Base-by-base conservation (phyloP, 1,140 invertebrate species). In the Plodia interpunctella region DNA sequence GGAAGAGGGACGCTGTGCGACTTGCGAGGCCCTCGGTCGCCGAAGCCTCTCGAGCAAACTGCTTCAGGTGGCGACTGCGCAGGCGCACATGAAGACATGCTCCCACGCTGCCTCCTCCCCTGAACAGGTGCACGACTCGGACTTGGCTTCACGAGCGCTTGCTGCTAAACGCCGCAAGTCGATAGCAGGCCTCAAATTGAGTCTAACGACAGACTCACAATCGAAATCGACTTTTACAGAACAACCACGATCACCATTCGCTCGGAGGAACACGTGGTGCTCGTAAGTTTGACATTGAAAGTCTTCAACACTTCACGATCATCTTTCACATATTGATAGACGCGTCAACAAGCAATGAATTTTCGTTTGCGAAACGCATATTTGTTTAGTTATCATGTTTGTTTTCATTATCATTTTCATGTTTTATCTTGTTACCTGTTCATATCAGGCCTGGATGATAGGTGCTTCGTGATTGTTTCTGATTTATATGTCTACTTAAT, bases 221-320 rank as follows among this genome's bases (percentile, higher is more conserved):
- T 67, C 77, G 20, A 87, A 75, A 63, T 62, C 75, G 20, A 62
- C 74, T 5, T 15, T 74, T n/a, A 61, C 70, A 21, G 76, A 85
- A 60, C 68, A 58, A 55, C 63, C 72, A 5, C 75, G 83, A 57
- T 76, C 70, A 17, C 74, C 74, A 51, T 78, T 76, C 60, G 78
- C 70, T 30, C 88, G 90, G 61, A 78, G 90, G 52, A 91, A 90
- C 76, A 90, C 87, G 56, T 90, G 90, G 90, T 90, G 90, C 79
- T 89, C 87, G 90, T 90, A 83, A 90, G 90, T 25, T 60, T 51
- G 49, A 57, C 50, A 59, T 44, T 54, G 32, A 38, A 59, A 30
- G 10, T 1, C 13, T 35, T 35, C 28, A 17, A 15, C 25, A 32
- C 10, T 17, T 55, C 25, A 30, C 28, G 8, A 28, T 28, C 25